phyloP scores from a whole-genome alignment of 2,113 vertebrate species.

The Nyctibius bracteatus region DNA sequence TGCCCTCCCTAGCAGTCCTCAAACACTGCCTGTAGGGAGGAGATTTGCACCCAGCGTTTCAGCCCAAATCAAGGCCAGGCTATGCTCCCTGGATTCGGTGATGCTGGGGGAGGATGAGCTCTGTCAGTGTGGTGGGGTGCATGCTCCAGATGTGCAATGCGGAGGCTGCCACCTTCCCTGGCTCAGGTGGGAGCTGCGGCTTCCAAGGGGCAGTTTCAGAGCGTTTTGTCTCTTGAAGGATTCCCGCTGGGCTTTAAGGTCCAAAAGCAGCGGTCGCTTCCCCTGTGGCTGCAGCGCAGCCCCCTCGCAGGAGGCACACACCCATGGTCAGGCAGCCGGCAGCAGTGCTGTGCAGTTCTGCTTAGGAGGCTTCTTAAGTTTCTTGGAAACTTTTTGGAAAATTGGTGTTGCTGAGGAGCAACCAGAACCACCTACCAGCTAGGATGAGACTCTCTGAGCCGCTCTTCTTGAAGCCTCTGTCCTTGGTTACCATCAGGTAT shows the following conservation, averaged over 20 bases:
- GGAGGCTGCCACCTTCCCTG: neutral
- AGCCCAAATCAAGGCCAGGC: neutral
- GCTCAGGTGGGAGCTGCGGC: accelerated
- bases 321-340: neutral
- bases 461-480: neutral
- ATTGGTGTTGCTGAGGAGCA: neutral
- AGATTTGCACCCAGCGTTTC: neutral
- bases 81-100: neutral
- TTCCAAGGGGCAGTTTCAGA: neutral
- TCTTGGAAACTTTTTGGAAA: neutral
- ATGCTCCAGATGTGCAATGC: neutral
- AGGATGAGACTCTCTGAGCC: neutral
- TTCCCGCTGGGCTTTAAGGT: neutral
- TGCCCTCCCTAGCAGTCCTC: neutral
- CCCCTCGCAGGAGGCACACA: neutral
- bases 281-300: neutral
- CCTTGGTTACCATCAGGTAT: neutral
- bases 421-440: neutral
- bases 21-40: neutral
- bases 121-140: accelerated
- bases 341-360: neutral
- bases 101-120: neutral
- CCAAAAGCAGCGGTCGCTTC: neutral
- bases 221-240: neutral
- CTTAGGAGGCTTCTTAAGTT: neutral